Evolutionary conservation across 2,888 invertebrate genomes (phyloP), one percentile per base, ranked within the genome.

Genomic region (Drosophila kuntzei): DNA sequence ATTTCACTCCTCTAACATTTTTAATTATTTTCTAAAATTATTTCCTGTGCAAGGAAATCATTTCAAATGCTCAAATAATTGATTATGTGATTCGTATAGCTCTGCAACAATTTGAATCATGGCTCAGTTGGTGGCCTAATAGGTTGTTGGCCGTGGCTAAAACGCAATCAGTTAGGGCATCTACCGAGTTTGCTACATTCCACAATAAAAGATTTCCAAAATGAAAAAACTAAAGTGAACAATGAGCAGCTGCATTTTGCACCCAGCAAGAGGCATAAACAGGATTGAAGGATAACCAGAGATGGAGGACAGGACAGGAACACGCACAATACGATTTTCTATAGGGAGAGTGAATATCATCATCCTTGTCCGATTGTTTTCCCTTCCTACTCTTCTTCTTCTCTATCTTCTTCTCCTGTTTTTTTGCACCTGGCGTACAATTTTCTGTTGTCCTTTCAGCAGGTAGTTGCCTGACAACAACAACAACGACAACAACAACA

Each of bases 181-280:
- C 46, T 16, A 34, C 27, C 12, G 18, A 18, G 47, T 43, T 41
- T 49, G n/a, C 43, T 57, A 44, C 36, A 34, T 20, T 32, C 29
- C 29, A 12, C 8, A 32, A 32, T n/a, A n/a, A 32, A 43, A 55
- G 55, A 55, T 34, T 34, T 32, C 12, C 22, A 43, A 37, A 43
- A 29, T 7, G 20, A 72, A 53, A 36, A 44, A 32, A 16, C 12
- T 3, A 14, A 41, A 41, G 12, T 22, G 50, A 54, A 58, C 68
- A 63, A 63, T 44, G 72, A 64, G 73, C 85, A 85, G 85, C 85
- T 85, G 85, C 85, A 72, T 59, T 84, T 81, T 62, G 79, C 87
- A 84, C 60, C 71, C 68, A 73, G 62, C 46, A 3, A 27, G 44
- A 27, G 46, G 36, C 20, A 32, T n/a, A 75, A 76, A 80, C 84